phyloP scores from a whole-genome alignment of 2,113 vertebrate species.

The Poecile atricapillus region DNA sequence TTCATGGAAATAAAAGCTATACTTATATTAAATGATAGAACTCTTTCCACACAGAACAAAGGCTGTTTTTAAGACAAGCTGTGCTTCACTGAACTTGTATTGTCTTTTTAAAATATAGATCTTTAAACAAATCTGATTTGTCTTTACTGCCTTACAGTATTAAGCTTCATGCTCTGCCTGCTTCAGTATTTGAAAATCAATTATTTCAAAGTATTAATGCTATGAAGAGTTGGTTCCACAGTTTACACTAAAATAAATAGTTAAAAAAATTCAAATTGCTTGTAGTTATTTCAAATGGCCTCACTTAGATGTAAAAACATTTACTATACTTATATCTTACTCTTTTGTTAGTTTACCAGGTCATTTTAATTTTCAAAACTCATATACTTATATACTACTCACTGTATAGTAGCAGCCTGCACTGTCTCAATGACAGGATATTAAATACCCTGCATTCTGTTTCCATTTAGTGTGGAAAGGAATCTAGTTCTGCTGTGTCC shows the following conservation, averaged over 20 bases:
- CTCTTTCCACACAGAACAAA: background rate
- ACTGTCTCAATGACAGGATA: slow-evolving; percentile 44
- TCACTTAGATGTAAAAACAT: background rate
- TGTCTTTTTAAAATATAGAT: background rate
- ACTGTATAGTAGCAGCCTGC: slow-evolving; percentile 13
- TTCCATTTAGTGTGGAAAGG: slow-evolving; percentile 38
- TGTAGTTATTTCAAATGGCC: background rate
- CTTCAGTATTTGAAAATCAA: background rate
- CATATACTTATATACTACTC: background rate
- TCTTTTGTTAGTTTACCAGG: background rate
- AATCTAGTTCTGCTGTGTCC: slow-evolving; percentile 26
- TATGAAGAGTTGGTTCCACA: background rate
- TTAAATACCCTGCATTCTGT: slow-evolving; percentile 39
- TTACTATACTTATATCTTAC: background rate
- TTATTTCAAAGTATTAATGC: background rate
- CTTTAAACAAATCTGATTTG: background rate
- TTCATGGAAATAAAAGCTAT: background rate
- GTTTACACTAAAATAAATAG: background rate
- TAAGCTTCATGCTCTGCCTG: background rate
- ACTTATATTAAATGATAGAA: background rate
- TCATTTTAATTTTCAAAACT: slow-evolving; percentile 5
- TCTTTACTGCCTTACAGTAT: background rate
- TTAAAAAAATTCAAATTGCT: background rate
- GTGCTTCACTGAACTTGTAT: background rate
- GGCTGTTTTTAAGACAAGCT: background rate